Base-by-base conservation (phyloP, 2,888 invertebrate genomes). In the Diachrysia chrysitis region DNA sequence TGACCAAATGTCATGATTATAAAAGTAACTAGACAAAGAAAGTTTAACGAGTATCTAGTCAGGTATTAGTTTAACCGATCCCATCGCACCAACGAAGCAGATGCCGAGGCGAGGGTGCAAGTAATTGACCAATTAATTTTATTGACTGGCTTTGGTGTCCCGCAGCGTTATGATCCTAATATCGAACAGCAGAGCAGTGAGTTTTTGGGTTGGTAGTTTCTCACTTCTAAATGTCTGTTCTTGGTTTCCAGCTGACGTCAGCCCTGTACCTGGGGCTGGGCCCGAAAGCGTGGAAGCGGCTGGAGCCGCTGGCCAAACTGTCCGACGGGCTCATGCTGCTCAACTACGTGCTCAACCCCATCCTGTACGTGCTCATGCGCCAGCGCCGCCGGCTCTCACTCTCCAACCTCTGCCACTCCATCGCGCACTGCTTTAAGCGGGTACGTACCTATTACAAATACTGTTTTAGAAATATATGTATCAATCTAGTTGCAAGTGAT, bases 321-420 rank as follows among this genome's bases (percentile, higher is more conserved):
- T 97, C 98, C 2, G 98, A 98, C 88, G 90, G 97, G 65, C 94
- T 98, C 66, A 96, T 98, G 94, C 96, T 97, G 60, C 90, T 98
- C 61, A 98, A 98, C 92, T 98, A 98, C 90, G 97, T 97, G 35
- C 95, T 98, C 73, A 97, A 98, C 91, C 98, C 98, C 1, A 97
- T 97, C 82, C 96, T 98, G 63, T 98, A 98, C 91, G 98, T 98
- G 58, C 94, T 98, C 32, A 96, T 97, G 89, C 96, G 97, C 14
- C 91, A 92, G 79, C 84, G 90, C 21, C 86, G 88, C 21, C 84
- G 81, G 42, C 76, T 87, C 65, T 86, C 88, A n/a, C 63, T 81
- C 68, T 71, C 85, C 65, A 78, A 85, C 58, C 82, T 92, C 60
- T 90, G 92, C 75, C 92, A 87, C 78, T 85, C 88, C 56, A 81